Evolutionary conservation across 2,888 invertebrate species (phyloP), one percentile per base, ranked within the genome.

Genomic region (Oxycera nigricornis): DNA sequence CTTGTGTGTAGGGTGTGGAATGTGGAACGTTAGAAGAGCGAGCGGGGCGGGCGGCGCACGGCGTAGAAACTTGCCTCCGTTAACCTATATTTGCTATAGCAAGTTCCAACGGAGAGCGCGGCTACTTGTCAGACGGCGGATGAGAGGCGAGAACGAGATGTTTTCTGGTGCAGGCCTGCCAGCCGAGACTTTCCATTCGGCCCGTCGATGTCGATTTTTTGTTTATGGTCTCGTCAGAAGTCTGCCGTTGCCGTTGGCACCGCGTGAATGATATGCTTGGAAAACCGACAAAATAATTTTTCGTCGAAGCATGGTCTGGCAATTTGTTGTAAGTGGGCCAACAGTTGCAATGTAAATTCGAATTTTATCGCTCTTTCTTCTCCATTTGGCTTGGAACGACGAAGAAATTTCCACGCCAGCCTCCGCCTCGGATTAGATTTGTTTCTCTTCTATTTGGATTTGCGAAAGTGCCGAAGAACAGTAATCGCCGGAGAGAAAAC

Each of bases 71-170:
- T 52, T 52, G 52, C 70, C 52, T 70, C 52, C 35, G 70, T 35
- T 70, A 70, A 70, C 70, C 70, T 70, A 70, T 70, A 70, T 70
- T 70, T 55, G 52, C 14, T 31, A 70, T 70, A 70, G 70, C 31
- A 31, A 20, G 28, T 70, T 70, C 22, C 70, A 70, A 52, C 70
- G 70, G 22, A 24, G 31, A 30, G 52, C 22, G 2, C 7, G 7
- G 20, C 35, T 52, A 55, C 70, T 70, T 70, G 70, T 28, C 52
- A 70, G 55, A 31, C 28, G 20, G 20, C 14, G 31, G 28, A 55
- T 35, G 70, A 31, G 70, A 28, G 68, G 22, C 52, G 52, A 70
- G 70, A 70, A 39, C 17, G 65, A 41, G 65, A 41, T 65, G 39
- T 65, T 39, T 65, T 65, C 26, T 61, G 26, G 11, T 46, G 17